Evolutionary conservation across 2,888 invertebrate genomes (phyloP), one percentile per base, ranked within the genome.

Genomic region (Ashinkailepas kermadecensis): DNA sequence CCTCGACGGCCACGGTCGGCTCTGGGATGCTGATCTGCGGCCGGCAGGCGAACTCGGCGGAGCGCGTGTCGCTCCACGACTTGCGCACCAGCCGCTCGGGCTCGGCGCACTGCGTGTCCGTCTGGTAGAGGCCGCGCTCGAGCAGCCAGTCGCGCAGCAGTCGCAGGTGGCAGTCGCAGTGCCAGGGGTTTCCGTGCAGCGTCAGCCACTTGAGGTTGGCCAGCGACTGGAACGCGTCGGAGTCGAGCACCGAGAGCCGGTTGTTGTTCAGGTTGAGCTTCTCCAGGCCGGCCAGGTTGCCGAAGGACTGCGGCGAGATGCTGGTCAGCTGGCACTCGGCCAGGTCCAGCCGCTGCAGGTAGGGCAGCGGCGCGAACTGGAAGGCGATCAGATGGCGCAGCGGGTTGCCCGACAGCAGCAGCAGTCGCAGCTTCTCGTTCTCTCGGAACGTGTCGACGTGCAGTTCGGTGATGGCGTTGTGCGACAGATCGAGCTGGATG

Each of bases 101-200:
- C 81, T 92, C 92, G n/a, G 91, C 91, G 86, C 87, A 87, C 86
- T 94, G 94, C 80, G 91, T 89, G 84, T 95, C 84, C 78, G 78
- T 91, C 84, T 92, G 91, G 18, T 93, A 92, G 81, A 96, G 89
- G 85, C 94, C 94, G 85, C 92, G 92, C 81, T 91, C 90, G 81
- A 95, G 90, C 86, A 95, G 92, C 95, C 95, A 95, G 85, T 92
- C 92, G 82, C 95, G 91, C 85, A 96, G 94, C 83, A 93, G 93
- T 81, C 95, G 91, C 82, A 96, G 88, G 84, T 93, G 91, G 87
- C 96, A 96, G 87, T 96, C 95, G 87, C 96, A 96, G 86, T 91
- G 91, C 96, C 96, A 96, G 9, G 94, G 95, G 87, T 96, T 96
- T 58, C 93, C 93, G 84, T 95, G 93, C 81, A 96, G 88, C 18